A percentile compares a stretch with the other conserved stretches of the same genome.
phyloP scores from a whole-genome alignment of 2,888 invertebrate species.

The Spialia ferax region DNA sequence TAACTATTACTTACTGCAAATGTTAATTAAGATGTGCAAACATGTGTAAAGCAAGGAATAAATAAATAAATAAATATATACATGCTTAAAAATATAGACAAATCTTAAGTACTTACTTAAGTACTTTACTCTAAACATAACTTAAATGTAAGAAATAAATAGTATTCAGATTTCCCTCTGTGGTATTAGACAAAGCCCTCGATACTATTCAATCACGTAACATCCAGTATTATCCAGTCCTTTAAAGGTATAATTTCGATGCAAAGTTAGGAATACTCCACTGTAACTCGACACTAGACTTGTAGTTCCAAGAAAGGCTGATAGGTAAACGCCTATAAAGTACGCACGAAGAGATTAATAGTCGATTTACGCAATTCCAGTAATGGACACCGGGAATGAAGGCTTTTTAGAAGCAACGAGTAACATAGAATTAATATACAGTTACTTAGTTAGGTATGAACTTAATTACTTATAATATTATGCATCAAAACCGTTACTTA shows the following conservation, averaged over 20 bases:
- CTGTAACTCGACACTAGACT: conserved; percentile 8
- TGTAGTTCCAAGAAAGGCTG: conserved; percentile 25
- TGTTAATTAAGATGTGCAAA: no score
- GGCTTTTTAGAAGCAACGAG: conserved; percentile 3
- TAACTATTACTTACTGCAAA: no score
- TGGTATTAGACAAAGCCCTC: no score
- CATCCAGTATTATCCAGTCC: background rate
- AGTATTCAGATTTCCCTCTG: no score
- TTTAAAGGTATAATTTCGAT: background rate
- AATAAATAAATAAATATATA: no score
- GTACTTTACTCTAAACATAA: no score
- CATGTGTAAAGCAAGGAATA: no score
- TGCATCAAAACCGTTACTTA: no score
- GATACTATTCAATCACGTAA: background rate
- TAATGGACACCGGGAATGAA: conserved; percentile 34
- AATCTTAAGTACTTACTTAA: no score
- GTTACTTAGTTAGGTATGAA: conserved; percentile 1
- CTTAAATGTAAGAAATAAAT: no score
- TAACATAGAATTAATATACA: background rate
- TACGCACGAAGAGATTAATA: conserved; percentile 31
- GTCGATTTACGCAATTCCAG: conserved; percentile 29
- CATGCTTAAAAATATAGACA: no score
- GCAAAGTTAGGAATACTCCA: conserved; percentile 1
- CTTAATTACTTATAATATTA: no score
- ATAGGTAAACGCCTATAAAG: conserved; percentile 28